Percentiles rank a stretch among this genome's conserved stretches.
Conservation (phyloP, 1,140 invertebrate species). For the Arion vulgaris region DNA sequence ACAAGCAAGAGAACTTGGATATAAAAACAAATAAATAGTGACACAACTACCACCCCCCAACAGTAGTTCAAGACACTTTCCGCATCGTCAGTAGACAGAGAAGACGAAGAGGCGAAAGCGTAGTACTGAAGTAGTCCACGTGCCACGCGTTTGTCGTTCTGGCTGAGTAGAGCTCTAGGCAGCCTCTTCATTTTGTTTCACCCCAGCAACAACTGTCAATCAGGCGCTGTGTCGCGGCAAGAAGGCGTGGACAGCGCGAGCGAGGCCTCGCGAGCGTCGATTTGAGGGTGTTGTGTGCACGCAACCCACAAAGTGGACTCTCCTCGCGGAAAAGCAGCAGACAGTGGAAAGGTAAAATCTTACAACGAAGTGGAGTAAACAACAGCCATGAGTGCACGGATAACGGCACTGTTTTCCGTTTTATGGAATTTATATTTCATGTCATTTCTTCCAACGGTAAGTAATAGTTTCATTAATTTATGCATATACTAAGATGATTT, state of each 20-base stretch:
- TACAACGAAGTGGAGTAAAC: not conserved
- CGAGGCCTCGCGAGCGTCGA: not conserved
- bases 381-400: not conserved
- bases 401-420: constrained; percentile 19
- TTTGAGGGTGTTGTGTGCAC: not conserved
- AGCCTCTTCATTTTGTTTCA: not conserved
- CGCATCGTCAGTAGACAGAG: not conserved
- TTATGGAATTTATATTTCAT: constrained; percentile 14
- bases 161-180: not conserved
- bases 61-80: too few species aligned
- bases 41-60: too few species aligned
- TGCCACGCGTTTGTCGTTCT: constrained; percentile 7
- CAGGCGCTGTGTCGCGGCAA: not conserved
- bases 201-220: constrained; percentile 19
- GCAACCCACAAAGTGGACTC: too few species aligned
- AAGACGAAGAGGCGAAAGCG: not conserved
- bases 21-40: too few species aligned
- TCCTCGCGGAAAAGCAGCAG: not conserved
- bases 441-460: not conserved
- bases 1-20: too few species aligned
- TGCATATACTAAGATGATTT: too few species aligned
- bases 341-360: not conserved
- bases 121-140: constrained; percentile 3
- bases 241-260: not conserved
- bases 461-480: not conserved